These are phyloP conservation scores for Thryonomys swinderianus DNA, from an alignment of 2,113 vertebrate genomes.

Conservation along the genomic window DNA sequence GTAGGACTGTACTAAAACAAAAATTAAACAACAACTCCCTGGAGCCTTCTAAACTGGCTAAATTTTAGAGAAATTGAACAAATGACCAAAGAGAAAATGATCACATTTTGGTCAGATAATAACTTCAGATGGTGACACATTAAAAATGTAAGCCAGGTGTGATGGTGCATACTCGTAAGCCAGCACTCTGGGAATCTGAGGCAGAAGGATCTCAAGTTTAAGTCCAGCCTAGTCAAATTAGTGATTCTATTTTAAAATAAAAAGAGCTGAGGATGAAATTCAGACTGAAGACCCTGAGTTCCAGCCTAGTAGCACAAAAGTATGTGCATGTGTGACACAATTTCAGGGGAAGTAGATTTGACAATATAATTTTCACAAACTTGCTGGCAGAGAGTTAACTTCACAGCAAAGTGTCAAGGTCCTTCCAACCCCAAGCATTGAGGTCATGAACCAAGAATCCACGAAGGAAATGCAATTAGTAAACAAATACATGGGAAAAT, in stretches of 20 bases:
- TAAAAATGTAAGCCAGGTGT: neutral
- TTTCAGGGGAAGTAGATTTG: neutral
- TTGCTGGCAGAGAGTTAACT: neutral
- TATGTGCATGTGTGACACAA: too few relatives aligned
- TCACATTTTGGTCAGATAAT: neutral
- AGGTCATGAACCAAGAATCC: conserved; percentile 35
- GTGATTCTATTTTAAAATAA: neutral
- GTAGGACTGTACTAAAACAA: neutral
- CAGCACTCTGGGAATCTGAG: neutral
- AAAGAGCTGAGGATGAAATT: neutral
- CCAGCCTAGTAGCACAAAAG: neutral
- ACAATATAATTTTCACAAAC: neutral
- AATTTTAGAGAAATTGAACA: conserved; percentile 9
- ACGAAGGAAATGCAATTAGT: conserved; percentile 72
- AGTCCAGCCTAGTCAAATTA: neutral
- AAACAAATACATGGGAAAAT: conserved; percentile 69
- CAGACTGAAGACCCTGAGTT: neutral
- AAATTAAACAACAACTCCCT: neutral
- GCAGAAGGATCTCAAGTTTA: neutral
- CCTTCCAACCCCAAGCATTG: neutral
- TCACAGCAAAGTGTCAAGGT: neutral
- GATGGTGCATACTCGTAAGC: neutral
- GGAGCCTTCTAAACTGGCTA: neutral
- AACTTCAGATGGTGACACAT: neutral
- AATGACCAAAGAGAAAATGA: neutral